Base-by-base conservation (phyloP, 2,888 invertebrate species). In the Rhogogaster chlorosoma region DNA sequence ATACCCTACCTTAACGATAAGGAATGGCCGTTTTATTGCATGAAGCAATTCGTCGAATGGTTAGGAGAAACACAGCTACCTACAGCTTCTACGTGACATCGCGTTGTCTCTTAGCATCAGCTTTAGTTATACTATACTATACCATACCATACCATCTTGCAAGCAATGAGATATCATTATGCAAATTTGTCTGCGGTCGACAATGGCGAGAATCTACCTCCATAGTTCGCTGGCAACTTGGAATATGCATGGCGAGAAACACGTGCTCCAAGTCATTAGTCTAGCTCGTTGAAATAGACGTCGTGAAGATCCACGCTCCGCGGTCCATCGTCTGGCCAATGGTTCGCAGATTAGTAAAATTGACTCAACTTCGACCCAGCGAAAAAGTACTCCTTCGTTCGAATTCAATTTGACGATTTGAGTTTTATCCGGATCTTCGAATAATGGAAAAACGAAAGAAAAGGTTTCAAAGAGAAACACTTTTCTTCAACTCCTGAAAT, bases 141-240 rank as follows among this genome's bases (percentile, higher is more conserved):
- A n/a, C 53, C 2, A 15, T 67, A 42, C 29, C 2, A 42, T 71
- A 36, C 36, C 83, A 32, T 83, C 83, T 83, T 83, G 67, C n/a
- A 70, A 45, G 64, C 83, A 67, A 83, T 83, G 83, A 83, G 83
- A 67, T 83, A 70, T 83, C 83, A 83, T 83, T 83, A 83, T 83
- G 83, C 67, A 83, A 83, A 83, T 83, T 83, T 49, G 45, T 45
- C 26, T 12, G 42, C 67, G 83, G 45, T 45, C 70, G 29, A 83
- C 67, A 83, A 67, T 83, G 70, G 67, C n/a, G 45, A 36, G n/a
- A 26, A 53, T 2, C 26, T 61, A 71, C 18, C 18, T 22, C 71
- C 7, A 26, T 26, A 61, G 61, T 61, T 18, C 42, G 4, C 67
- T 26, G 9, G 67, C 64, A 67, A 64, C 83, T 67, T 67, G 29